Conservation (phyloP, 2,888 invertebrate genomes). For the Abrostola tripartita region DNA sequence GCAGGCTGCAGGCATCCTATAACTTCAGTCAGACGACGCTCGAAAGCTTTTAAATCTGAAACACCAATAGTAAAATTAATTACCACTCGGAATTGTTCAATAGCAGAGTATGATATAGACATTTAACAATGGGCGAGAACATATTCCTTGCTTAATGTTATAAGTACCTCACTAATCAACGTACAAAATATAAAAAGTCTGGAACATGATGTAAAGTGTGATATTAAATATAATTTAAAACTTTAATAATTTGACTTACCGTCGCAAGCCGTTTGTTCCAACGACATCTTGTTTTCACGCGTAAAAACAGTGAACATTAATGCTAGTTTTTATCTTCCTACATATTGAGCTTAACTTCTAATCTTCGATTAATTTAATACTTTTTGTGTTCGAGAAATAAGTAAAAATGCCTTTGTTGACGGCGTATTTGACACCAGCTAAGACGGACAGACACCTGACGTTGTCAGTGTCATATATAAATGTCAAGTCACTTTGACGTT, state of each 20-base stretch:
- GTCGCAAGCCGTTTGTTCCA: slow-evolving; percentile 97
- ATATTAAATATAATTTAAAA: not conserved
- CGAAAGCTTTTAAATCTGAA: slow-evolving; percentile 98
- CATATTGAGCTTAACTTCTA: slow-evolving; percentile 39
- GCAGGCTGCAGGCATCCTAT: slow-evolving; percentile 98
- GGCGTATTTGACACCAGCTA: not conserved
- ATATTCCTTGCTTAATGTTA: too few relatives aligned
- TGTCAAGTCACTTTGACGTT: not conserved
- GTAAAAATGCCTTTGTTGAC: not conserved
- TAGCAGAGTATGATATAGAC: too few relatives aligned
- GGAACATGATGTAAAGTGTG: not conserved
- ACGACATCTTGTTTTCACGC: slow-evolving; percentile 88
- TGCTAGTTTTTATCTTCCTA: slow-evolving; percentile 32
- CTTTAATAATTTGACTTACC: slow-evolving; percentile 86
- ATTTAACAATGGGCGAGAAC: too few relatives aligned
- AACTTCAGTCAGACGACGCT: slow-evolving; percentile 98
- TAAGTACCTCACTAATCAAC: too few relatives aligned
- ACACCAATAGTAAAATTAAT: slow-evolving; percentile 17
- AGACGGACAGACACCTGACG: not conserved
- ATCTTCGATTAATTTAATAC: slow-evolving; percentile 16
- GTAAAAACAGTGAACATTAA: slow-evolving; percentile 45
- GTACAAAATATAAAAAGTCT: not conserved
- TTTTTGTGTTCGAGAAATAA: slow-evolving; percentile 10
- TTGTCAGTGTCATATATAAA: not conserved
- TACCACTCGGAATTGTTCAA: too few relatives aligned